These are phyloP conservation scores for Hormiphora californensis DNA, from an alignment of 37 sponge, comb jelly and placozoan genomes.

Conservation along the genomic window DNA sequence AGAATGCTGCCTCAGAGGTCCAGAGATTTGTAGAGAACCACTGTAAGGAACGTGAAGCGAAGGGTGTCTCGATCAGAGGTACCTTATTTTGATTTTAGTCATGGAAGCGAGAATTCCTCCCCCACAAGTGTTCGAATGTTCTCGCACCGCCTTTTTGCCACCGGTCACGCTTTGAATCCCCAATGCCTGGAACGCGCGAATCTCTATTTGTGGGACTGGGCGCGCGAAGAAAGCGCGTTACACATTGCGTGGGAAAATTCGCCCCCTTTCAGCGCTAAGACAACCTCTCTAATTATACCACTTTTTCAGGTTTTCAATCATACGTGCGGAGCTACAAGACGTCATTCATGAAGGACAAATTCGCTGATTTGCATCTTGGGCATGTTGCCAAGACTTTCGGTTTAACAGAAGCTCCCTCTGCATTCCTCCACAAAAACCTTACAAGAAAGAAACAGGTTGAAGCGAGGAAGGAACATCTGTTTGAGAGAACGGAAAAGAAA, in stretches of 20 bases:
- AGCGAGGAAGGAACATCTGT: slow-evolving; percentile 34
- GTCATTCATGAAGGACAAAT: slow-evolving; percentile 7
- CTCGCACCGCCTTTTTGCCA: slow-evolving; percentile 36
- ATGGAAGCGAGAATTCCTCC: not conserved
- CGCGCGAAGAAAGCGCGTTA: no score
- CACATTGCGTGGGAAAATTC: no score
- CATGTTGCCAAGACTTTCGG: slow-evolving; percentile 61
- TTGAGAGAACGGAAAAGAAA: not conserved
- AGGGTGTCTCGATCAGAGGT: not conserved
- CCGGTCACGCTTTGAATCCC: not conserved
- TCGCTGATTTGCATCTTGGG: slow-evolving; percentile 54
- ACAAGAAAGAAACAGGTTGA: slow-evolving; percentile 23
- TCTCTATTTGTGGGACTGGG: no score
- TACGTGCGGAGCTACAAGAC: not conserved
- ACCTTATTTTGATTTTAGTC: no score
- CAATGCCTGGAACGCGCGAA: not conserved
- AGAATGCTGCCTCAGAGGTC: slow-evolving; percentile 17
- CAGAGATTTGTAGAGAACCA: not conserved
- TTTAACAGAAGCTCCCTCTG: slow-evolving; percentile 54
- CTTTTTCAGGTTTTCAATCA: not conserved
- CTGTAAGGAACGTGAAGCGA: not conserved
- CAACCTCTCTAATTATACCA: no score
- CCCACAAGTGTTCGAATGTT: slow-evolving; percentile 33
- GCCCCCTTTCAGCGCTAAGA: no score
- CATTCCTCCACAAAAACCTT: slow-evolving; percentile 44